Conservation (phyloP, 2,797 vertebrate species). For the Tangara arthus region DNA sequence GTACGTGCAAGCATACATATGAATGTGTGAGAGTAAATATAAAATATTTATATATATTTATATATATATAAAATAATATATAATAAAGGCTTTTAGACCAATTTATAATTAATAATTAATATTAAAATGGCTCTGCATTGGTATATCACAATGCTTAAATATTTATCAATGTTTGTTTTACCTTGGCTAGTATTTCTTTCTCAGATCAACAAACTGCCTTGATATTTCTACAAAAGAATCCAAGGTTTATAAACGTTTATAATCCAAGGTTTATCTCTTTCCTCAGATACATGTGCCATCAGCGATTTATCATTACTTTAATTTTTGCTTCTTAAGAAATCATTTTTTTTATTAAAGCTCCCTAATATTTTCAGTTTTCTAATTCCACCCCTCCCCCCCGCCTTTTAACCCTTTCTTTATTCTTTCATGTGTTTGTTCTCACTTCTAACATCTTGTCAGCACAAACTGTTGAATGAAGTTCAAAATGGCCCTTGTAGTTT, state of each 20-base stretch:
- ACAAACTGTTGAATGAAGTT: not conserved
- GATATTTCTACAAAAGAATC: not conserved
- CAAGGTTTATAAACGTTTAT: not conserved
- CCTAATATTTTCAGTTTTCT: not conserved
- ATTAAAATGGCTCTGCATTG: not conserved
- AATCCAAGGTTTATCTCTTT: not conserved
- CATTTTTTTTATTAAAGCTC: not conserved
- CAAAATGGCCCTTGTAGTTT: not conserved
- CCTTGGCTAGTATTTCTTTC: not conserved
- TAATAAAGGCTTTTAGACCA: not conserved
- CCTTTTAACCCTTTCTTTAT: not conserved
- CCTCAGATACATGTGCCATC: not conserved
- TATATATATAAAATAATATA: too few species aligned
- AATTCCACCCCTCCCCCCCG: fast-evolving
- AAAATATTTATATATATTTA: too few species aligned
- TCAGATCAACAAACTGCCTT: not conserved
- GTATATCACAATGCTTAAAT: not conserved
- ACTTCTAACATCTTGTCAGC: not conserved
- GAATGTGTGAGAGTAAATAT: not conserved
- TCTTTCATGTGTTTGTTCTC: not conserved
- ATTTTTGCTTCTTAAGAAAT: not conserved
- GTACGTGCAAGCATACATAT: not conserved
- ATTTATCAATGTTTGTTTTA: not conserved
- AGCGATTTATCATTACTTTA: not conserved
- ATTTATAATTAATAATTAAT: not conserved